Evolutionary conservation across 2,797 vertebrate genomes (phyloP).

Genomic region (Anguilla megastoma): DNA sequence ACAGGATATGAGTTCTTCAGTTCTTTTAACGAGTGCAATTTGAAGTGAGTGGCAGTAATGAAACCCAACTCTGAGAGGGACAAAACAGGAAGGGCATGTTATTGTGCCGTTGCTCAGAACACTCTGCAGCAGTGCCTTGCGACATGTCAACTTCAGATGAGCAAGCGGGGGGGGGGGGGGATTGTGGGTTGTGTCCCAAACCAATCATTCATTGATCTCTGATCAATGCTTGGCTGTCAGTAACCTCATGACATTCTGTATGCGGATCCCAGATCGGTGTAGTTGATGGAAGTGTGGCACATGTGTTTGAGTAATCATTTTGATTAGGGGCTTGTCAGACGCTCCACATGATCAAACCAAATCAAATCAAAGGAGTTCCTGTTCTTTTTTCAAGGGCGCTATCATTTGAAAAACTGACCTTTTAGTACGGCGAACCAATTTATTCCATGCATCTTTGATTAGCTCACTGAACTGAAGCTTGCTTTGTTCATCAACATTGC

Average conservation of each 20-base stretch:
- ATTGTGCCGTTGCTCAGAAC: background rate
- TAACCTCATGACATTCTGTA: background rate
- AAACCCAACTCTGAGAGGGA: background rate
- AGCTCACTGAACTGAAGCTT: slow-evolving; percentile 13
- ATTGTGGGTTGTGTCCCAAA: background rate
- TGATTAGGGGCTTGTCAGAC: background rate
- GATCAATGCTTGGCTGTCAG: background rate
- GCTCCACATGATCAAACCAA: background rate
- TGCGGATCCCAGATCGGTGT: background rate
- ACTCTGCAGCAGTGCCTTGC: background rate
- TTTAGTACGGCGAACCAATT: background rate
- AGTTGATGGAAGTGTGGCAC: background rate
- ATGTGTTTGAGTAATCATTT: background rate
- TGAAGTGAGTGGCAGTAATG: slow-evolving; percentile 5
- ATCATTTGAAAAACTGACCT: background rate
- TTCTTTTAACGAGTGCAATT: background rate
- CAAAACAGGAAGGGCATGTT: background rate
- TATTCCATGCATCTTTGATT: background rate
- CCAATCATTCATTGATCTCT: background rate
- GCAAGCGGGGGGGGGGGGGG: background rate
- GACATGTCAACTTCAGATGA: background rate
- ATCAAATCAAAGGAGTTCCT: background rate
- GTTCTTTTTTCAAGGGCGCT: slow-evolving; percentile 1
- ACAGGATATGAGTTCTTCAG: background rate
- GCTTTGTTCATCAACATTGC: background rate